Percentiles rank a stretch among this genome's conserved stretches.
Conservation (phyloP, 2,113 vertebrate species). For the Bos taurus region ARS-UCD2.0 NC_037335.1:47699001-47699500, state of each 20-base stretch:
- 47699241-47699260: not conserved
- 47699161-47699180: not conserved
- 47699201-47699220: not conserved
- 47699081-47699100: slow-evolving; percentile 11
- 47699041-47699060: not conserved
- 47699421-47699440: not conserved
- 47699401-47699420: not conserved
- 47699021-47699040: not conserved
- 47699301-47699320: not conserved
- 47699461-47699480: not conserved
- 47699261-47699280: not conserved
- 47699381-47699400: not conserved
- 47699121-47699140: not conserved
- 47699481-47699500: not conserved
- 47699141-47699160: not conserved
- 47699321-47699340: not conserved
- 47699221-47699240: not conserved
- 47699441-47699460: not conserved
- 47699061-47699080: not conserved
- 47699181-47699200: slow-evolving; percentile 19
- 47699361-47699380: not conserved
- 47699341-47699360: not conserved
- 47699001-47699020: not conserved
- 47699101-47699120: not conserved
- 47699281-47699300: not conserved